phyloP scores from a whole-genome alignment of 2,888 invertebrate species.

The Saturnia pavonia region DNA sequence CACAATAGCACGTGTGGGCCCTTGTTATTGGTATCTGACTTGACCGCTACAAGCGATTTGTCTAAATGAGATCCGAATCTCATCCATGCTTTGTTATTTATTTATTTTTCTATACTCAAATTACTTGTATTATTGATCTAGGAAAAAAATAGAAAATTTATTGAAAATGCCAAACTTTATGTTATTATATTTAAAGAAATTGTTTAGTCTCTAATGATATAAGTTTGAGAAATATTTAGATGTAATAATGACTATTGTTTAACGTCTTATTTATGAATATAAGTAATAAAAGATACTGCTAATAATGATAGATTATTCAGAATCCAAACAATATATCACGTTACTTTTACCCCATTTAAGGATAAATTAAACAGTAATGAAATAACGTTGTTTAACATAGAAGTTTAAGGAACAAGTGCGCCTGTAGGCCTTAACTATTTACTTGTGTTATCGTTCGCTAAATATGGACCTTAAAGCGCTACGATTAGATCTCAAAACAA shows the following conservation, averaged over 20 bases:
- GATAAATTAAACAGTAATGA: slow-evolving; percentile 53
- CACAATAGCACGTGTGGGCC: slow-evolving; percentile 76
- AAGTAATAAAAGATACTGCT: slow-evolving; percentile 9
- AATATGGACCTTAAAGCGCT: slow-evolving; percentile 44
- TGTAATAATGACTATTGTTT: background rate
- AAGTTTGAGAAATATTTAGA: background rate
- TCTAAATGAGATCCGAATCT: slow-evolving; percentile 80
- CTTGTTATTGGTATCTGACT: slow-evolving; percentile 81
- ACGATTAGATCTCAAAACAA: slow-evolving; percentile 35
- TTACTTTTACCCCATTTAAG: slow-evolving; percentile 39
- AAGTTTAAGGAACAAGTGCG: slow-evolving; percentile 50
- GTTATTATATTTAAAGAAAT: background rate
- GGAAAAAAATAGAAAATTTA: background rate
- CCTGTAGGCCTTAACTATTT: slow-evolving; percentile 44
- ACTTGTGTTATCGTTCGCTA: slow-evolving; percentile 24
- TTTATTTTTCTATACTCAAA: slow-evolving; percentile 30
- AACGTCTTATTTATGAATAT: background rate
- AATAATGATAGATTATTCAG: slow-evolving; percentile 22
- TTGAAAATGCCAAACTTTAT: background rate
- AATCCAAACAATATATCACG: slow-evolving; percentile 20
- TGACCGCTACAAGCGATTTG: slow-evolving; percentile 81
- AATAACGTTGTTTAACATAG: slow-evolving; percentile 55
- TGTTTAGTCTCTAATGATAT: background rate
- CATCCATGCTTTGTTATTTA: slow-evolving; percentile 69
- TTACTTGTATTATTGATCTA: background rate